Base-by-base conservation (phyloP, 1,140 invertebrate species). In the Physella acuta region DNA sequence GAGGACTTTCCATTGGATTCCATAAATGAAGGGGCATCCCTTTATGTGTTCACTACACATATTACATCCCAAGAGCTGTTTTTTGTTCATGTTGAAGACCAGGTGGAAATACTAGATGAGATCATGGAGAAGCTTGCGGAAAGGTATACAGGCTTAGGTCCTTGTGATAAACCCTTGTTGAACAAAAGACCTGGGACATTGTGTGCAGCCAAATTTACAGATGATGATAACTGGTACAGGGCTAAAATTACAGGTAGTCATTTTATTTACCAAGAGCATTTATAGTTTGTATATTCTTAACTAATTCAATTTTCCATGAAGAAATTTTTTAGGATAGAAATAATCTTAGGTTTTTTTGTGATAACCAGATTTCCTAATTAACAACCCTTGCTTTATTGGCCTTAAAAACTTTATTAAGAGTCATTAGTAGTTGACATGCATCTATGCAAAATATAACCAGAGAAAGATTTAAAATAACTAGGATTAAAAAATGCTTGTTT, bases 171-270 rank as follows among this genome's bases (percentile, higher is more conserved):
- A 31, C 26, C 37, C 1, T 36, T 80, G 17, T 37, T 30, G 30
- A 61, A 62, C 26, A 49, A 67, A 17, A 39, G 24, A 24, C 59
- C 89, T 62, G 89, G 90, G 5, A 87, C 88, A 0, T 77, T 90
- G 16, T 94, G 92, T 80, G 85, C 90, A 39, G 92, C 92, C 0
- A 87, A 89, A 66, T 93, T 90, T 78, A 89, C 88, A 0, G 88
- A 89, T 0, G 91, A 94, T 78, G 88, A 90, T 44, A 80, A 84
- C 1, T 95, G 92, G 92, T 94, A 94, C 77, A 86, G 93, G 73
- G 92, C 92, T 0, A 88, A 90, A 74, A 89, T 94, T n/a, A 86
- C 92, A 1, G 91, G 92, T 80, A 49, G 51, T n/a, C n/a, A n/a
- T n/a, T n/a, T n/a, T n/a, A n/a, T n/a, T n/a, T n/a, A n/a, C n/a